These are phyloP conservation scores for Aphidoletes aphidimyza DNA, from an alignment of 2,888 invertebrate species.

Conservation along the genomic window DNA sequence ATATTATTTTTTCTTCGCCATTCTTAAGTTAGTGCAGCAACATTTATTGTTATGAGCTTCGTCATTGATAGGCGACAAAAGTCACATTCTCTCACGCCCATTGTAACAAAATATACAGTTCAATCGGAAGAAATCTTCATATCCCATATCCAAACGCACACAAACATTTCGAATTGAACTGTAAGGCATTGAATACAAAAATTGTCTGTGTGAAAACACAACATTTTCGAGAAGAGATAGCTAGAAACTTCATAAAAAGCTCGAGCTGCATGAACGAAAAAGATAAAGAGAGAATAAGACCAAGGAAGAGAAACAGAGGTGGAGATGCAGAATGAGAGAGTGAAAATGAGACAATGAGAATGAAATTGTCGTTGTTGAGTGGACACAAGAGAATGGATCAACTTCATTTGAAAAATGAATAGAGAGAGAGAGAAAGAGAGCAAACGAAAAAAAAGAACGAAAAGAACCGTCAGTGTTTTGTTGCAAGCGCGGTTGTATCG, in stretches of 20 bases:
- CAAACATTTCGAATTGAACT: neutral
- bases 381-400: constrained; percentile 14
- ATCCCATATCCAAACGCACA: constrained; percentile 30
- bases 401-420: neutral
- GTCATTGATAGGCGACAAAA: constrained; percentile 16
- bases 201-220: too few species aligned
- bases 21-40: too few species aligned
- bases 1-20: too few species aligned
- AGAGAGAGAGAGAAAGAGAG: too few species aligned
- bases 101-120: neutral
- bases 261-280: neutral
- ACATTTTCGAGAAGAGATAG: too few species aligned
- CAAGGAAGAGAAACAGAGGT: neutral
- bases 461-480: neutral
- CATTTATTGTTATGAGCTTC: neutral
- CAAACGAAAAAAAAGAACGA: neutral
- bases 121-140: neutral
- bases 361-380: neutral
- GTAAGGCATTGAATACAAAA: too few species aligned
- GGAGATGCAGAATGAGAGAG: neutral
- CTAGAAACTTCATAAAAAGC: too few species aligned
- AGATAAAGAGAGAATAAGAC: neutral
- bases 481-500: neutral
- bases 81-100: constrained; percentile 38
- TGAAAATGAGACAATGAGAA: neutral